phyloP scores from a whole-genome alignment of 2,888 invertebrate genomes.

The Cantharis rufa region DNA sequence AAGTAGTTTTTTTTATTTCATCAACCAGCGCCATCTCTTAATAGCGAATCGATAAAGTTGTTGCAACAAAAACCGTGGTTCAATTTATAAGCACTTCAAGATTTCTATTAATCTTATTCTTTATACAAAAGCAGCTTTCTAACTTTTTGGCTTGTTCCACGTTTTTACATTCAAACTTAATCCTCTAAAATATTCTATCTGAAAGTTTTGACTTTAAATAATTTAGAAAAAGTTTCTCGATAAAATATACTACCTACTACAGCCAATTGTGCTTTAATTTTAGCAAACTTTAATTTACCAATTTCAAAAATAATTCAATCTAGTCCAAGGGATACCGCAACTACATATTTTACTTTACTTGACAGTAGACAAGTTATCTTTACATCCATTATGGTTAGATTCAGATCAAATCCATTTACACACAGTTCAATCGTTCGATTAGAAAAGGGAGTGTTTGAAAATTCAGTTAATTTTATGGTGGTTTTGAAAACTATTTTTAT shows the following conservation, averaged over 20 bases:
- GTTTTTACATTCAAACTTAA: neutral
- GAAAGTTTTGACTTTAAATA: neutral
- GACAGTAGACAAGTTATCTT: neutral
- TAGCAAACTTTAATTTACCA: neutral
- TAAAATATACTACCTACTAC: neutral
- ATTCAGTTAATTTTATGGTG: neutral
- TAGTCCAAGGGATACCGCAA: neutral
- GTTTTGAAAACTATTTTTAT: neutral
- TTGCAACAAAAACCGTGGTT: neutral
- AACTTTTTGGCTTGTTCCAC: neutral
- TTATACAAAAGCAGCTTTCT: neutral
- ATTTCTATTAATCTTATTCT: neutral
- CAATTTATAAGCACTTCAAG: neutral
- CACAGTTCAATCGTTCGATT: neutral
- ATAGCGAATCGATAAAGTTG: neutral
- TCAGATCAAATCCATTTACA: neutral
- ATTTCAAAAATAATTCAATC: neutral
- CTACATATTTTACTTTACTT: neutral
- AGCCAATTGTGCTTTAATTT: neutral
- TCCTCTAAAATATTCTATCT: neutral
- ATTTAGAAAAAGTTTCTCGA: neutral
- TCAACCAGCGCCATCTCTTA: neutral
- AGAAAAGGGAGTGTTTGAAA: neutral
- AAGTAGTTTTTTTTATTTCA: neutral
- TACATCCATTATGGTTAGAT: neutral